These are phyloP conservation scores for Lamprotornis superbus DNA, from an alignment of 2,113 vertebrate species.

Conservation along the genomic window DNA sequence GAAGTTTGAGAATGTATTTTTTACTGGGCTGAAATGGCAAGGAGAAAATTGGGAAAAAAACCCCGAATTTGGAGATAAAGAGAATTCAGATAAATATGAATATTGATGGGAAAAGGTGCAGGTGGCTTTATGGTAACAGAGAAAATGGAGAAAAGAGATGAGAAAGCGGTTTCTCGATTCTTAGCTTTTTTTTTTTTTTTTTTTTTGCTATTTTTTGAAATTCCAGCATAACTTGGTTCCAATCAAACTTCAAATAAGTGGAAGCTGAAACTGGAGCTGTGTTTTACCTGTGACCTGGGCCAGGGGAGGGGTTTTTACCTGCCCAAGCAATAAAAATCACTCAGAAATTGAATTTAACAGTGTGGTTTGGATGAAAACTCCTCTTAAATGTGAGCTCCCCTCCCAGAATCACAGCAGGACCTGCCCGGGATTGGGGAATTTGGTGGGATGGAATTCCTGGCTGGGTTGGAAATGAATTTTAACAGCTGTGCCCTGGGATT, in stretches of 20 bases:
- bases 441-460: not conserved
- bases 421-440: not conserved
- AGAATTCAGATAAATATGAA: not conserved
- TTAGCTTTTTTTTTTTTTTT: not conserved
- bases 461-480: not conserved
- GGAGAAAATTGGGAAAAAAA: not conserved
- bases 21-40: not conserved
- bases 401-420: not conserved
- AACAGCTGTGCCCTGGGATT: not conserved
- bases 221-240: not conserved
- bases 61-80: not conserved
- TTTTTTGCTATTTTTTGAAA: not conserved
- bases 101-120: not conserved
- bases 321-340: not conserved
- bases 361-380: not conserved
- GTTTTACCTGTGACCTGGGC: not conserved
- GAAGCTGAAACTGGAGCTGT: not conserved
- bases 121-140: not conserved
- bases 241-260: not conserved
- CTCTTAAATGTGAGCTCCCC: not conserved
- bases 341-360: not conserved
- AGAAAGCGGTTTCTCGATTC: not conserved
- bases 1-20: not conserved
- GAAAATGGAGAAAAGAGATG: not conserved
- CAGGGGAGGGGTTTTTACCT: not conserved